These are phyloP conservation scores for Gopherus flavomarginatus DNA, from an alignment of 2,113 vertebrate species.

Conservation along the genomic window DNA sequence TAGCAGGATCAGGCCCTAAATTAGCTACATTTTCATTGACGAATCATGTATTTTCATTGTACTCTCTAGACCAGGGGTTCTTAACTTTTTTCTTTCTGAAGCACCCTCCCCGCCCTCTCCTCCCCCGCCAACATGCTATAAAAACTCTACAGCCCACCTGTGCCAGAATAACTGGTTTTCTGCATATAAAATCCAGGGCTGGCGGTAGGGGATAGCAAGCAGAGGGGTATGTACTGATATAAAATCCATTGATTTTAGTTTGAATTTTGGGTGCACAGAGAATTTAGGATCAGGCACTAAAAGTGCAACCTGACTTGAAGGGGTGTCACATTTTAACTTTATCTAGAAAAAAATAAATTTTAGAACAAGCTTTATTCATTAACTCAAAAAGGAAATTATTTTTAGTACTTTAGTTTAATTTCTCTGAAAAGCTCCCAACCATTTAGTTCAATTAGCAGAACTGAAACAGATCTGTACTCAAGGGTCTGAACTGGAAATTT, in stretches of 20 bases:
- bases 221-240: background rate
- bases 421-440: slow-evolving; percentile 6
- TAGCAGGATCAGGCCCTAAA: background rate
- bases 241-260: background rate
- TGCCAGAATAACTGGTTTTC: too few relatives aligned
- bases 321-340: background rate
- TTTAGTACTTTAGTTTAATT: background rate
- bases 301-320: background rate
- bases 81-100: too few relatives aligned
- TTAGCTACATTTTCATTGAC: background rate
- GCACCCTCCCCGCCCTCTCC: too few relatives aligned
- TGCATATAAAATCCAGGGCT: too few relatives aligned
- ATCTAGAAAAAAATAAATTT: background rate
- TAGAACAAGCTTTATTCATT: background rate
- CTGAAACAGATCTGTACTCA: background rate
- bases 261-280: background rate
- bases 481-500: background rate
- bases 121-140: too few relatives aligned
- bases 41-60: background rate
- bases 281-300: background rate
- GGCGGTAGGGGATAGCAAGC: too few relatives aligned
- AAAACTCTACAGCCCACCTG: too few relatives aligned
- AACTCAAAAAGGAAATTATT: background rate
- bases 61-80: too few relatives aligned
- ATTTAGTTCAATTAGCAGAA: slow-evolving; percentile 15